phyloP scores from a whole-genome alignment of 2,113 vertebrate genomes.

The Psettodes erumei region DNA sequence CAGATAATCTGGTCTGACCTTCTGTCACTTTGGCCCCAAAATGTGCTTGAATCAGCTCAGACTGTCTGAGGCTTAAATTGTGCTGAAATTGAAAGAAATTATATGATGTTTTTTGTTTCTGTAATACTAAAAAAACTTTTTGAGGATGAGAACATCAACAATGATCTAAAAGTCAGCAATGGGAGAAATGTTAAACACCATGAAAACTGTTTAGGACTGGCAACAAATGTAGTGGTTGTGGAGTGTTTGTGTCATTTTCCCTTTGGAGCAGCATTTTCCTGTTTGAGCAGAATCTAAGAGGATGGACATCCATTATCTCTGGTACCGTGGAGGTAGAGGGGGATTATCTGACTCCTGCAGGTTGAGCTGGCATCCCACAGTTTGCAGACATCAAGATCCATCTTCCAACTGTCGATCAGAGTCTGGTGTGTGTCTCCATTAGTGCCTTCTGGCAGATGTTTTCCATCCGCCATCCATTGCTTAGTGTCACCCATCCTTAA shows the following conservation, averaged over 20 bases:
- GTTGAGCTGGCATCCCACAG: slow-evolving; percentile 66
- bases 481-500: slow-evolving; percentile 79
- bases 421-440: slow-evolving; percentile 74
- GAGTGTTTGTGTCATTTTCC: slow-evolving; percentile 31
- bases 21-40: slow-evolving; percentile 28
- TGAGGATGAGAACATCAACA: neutral
- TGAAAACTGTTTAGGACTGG: slow-evolving; percentile 6
- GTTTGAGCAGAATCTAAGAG: slow-evolving; percentile 58
- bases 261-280: slow-evolving; percentile 46
- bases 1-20: slow-evolving; percentile 64
- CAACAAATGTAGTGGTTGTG: slow-evolving; percentile 8
- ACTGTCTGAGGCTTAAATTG: neutral
- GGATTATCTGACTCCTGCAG: slow-evolving; percentile 76
- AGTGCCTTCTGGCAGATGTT: slow-evolving; percentile 66
- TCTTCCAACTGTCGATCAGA: slow-evolving; percentile 74
- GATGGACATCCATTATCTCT: slow-evolving; percentile 70
- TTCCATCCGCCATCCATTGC: slow-evolving; percentile 69
- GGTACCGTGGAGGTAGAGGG: slow-evolving; percentile 60
- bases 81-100: neutral
- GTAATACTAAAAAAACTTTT: neutral
- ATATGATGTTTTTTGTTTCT: neutral
- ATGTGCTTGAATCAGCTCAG: slow-evolving; percentile 31
- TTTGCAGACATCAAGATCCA: slow-evolving; percentile 78
- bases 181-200: neutral
- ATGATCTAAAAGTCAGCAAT: slow-evolving; percentile 1